Base-by-base conservation (phyloP, 2,797 vertebrate genomes). In the Helostoma temminkii region DNA sequence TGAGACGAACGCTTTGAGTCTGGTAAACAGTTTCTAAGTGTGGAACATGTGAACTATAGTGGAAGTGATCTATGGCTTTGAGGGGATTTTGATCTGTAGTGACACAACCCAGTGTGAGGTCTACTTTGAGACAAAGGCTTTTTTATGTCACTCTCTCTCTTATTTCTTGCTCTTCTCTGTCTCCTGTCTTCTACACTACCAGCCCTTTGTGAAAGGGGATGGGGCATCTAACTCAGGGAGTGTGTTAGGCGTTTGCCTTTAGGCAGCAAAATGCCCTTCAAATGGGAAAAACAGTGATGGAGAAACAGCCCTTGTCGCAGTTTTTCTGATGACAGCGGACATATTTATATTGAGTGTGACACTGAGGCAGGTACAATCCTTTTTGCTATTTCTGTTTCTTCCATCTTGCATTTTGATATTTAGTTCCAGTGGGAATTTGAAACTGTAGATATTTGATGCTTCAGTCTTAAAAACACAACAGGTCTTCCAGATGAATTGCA, bases 241-340 rank as follows among this genome's bases (percentile, higher is more conserved):
- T 81, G 82, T 71, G 85, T 85, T 69, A 84, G 80, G 79, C 82
- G 43, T 84, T 89, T 88, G 90, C 90, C 92, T 93, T 88, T 91
- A 87, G 91, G 90, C 88, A 66, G 87, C 77, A 79, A 90, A 92
- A 93, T 89, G 92, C 83, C 90, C 92, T 92, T 93, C 88, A 93
- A 90, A 91, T 84, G 78, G n/a, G n/a, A n/a, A 86, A 91, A 88
- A 91, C 88, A 88, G 83, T 90, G 92, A 91, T 88, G 80, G 87
- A 89, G 85, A 89, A 90, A 90, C 84, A 74, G 75, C 79, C 77
- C 89, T 80, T 65, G 76, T 86, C 78, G 88, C 77, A 66, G 74
- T 80, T 88, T 87, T 86, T 78, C 78, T 87, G 83, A 88, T 89
- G 86, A 87, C 86, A 85, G 71, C 43, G 62, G 80, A 69, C 74